Percentiles rank a stretch among this genome's conserved stretches.
Conservation (phyloP, 1,140 invertebrate species). For the Hylyphantes graminicola region DNA sequence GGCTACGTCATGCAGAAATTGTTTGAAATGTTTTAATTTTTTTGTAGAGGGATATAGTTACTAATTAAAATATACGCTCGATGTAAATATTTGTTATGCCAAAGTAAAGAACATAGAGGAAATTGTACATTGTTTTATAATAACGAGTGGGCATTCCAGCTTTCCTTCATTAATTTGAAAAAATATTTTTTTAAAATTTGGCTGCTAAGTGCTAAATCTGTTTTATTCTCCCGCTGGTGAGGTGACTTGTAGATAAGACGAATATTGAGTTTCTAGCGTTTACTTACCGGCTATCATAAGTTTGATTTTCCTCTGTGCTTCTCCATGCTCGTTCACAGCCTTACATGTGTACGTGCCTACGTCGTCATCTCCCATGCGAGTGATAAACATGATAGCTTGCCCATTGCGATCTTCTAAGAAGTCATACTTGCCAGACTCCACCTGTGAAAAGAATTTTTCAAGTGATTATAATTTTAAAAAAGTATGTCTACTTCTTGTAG, state of each 20-base stretch:
- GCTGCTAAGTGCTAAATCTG: too few species aligned
- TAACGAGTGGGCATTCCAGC: too few species aligned
- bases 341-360: slow-evolving; percentile 94
- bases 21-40: background rate
- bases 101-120: background rate
- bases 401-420: slow-evolving; percentile 88
- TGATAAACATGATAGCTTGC: slow-evolving; percentile 78
- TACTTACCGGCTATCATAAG: slow-evolving; percentile 78
- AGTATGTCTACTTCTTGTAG: too few species aligned
- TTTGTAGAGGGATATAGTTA: background rate
- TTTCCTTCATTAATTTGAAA: too few species aligned
- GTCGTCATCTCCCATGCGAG: slow-evolving; percentile 86
- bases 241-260: too few species aligned
- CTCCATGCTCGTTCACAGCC: slow-evolving; percentile 92
- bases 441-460: slow-evolving; percentile 15
- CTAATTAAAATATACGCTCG: background rate
- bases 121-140: too few species aligned
- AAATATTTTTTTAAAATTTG: too few species aligned
- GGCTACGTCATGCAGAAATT: too few species aligned
- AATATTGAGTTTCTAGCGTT: too few species aligned
- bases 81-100: slow-evolving; percentile 1
- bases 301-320: slow-evolving; percentile 81
- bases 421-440: slow-evolving; percentile 75
- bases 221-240: too few species aligned
- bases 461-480: too few species aligned